These are phyloP conservation scores for Forbesichthys agassizii DNA, from an alignment of 2,113 vertebrate genomes.

Conservation along the genomic window DNA sequence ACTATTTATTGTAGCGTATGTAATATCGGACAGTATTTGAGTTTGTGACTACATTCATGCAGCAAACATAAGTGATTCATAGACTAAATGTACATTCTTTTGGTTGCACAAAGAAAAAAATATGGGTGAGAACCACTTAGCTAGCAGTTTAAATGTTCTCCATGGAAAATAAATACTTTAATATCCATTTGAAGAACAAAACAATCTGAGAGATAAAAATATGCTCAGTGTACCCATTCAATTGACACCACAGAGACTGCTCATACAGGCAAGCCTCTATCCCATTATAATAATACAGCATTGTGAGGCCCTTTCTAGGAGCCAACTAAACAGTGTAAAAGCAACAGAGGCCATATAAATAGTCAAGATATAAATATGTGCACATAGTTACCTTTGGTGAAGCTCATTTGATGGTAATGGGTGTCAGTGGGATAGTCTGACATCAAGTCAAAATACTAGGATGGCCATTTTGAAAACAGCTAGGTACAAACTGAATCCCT, in stretches of 20 bases:
- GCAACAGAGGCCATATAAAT: slow-evolving; percentile 67
- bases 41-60: no score
- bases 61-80: no score
- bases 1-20: neutral
- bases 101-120: no score
- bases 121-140: no score
- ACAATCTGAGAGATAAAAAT: neutral
- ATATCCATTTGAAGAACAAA: no score
- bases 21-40: no score
- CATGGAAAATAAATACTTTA: no score
- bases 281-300: slow-evolving; percentile 69
- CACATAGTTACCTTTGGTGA: slow-evolving; percentile 40
- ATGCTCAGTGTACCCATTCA: neutral
- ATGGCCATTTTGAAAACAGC: slow-evolving; percentile 18
- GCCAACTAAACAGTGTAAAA: slow-evolving; percentile 61
- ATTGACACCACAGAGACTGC: slow-evolving; percentile 15
- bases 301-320: slow-evolving; percentile 32
- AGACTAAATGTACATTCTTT: no score
- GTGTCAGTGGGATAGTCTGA: slow-evolving; percentile 17
- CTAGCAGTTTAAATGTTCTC: no score
- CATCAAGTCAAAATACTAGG: slow-evolving; percentile 47
- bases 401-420: slow-evolving; percentile 30
- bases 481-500: neutral
- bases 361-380: slow-evolving; percentile 68
- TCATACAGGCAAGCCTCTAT: neutral